Base-by-base conservation (phyloP, 2,888 invertebrate species). In the Marasmarcha lunaedactyla region DNA sequence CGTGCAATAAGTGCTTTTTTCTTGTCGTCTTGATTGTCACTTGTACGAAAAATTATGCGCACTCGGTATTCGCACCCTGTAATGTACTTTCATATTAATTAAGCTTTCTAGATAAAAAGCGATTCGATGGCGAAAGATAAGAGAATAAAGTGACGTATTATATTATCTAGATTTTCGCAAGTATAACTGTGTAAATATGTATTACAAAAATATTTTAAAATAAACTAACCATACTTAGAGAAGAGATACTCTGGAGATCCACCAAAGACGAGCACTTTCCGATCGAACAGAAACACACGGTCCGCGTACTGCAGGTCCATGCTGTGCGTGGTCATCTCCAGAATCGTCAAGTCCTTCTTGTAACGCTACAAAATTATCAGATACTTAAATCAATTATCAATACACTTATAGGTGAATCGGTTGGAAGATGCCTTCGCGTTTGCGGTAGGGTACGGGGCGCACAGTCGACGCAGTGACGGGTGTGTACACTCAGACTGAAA, bases 181-280 rank as follows among this genome's bases (percentile, higher is more conserved):
- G n/a, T n/a, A n/a, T n/a, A n/a, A n/a, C n/a, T n/a, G n/a, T n/a
- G n/a, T n/a, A n/a, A n/a, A n/a, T n/a, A n/a, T n/a, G n/a, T n/a
- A n/a, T n/a, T n/a, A n/a, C n/a, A n/a, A n/a, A n/a, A n/a, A n/a
- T n/a, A n/a, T n/a, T n/a, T n/a, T n/a, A n/a, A n/a, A n/a, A n/a
- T n/a, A n/a, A n/a, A n/a, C n/a, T n/a, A n/a, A 73, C 79, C 79
- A 48, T 63, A 73, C 49, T 60, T 68, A 42, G 70, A 79, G 48
- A 73, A 81, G 70, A 79, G 66, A 44, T 70, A 79, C 5, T 71
- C 77, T 1, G 78, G 77, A 0, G 77, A 71, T 3, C 79, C 79
- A 4, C 79, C 79, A 37, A 74, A 78, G 0, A 68, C 60, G 15
- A 78, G 43, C 1, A 56, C 36, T 41, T 59, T 67, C 30, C 44